These are phyloP conservation scores for Otus scops DNA, from an alignment of 2,797 vertebrate species.

Conservation along the genomic window DNA sequence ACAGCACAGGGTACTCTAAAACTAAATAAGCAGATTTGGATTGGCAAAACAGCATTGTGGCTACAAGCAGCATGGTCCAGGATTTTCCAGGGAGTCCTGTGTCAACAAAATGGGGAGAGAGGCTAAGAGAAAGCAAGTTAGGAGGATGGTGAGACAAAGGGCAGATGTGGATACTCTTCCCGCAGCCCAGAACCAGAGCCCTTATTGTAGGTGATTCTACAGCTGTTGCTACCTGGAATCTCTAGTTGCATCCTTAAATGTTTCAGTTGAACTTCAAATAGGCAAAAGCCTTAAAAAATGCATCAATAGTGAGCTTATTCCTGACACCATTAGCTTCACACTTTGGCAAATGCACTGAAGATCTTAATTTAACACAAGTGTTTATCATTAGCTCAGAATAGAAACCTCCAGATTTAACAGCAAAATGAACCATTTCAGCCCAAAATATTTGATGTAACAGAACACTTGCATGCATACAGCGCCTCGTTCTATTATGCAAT, in stretches of 20 bases:
- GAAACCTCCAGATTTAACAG: background rate
- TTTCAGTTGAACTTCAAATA: background rate
- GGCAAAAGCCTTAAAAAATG: background rate
- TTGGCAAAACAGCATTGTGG: background rate
- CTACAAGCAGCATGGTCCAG: background rate
- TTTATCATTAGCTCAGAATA: background rate
- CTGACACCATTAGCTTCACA: background rate
- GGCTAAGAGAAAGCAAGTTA: background rate
- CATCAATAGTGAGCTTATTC: background rate
- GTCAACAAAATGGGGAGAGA: background rate
- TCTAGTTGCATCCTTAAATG: background rate
- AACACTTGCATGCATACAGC: background rate
- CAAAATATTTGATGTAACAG: background rate
- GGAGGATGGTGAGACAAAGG: fast-evolving
- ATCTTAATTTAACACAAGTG: background rate
- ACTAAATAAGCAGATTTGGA: background rate
- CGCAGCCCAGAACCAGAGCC: background rate
- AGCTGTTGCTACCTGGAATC: background rate
- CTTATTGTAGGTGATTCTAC: background rate
- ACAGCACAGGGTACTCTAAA: background rate
- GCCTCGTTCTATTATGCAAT: background rate
- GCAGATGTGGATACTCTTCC: background rate
- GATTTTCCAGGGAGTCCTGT: background rate
- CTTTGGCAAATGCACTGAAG: background rate
- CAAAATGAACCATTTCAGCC: background rate